Base-by-base conservation (phyloP, 2,797 vertebrate species). In the Vultur gryphus region DNA sequence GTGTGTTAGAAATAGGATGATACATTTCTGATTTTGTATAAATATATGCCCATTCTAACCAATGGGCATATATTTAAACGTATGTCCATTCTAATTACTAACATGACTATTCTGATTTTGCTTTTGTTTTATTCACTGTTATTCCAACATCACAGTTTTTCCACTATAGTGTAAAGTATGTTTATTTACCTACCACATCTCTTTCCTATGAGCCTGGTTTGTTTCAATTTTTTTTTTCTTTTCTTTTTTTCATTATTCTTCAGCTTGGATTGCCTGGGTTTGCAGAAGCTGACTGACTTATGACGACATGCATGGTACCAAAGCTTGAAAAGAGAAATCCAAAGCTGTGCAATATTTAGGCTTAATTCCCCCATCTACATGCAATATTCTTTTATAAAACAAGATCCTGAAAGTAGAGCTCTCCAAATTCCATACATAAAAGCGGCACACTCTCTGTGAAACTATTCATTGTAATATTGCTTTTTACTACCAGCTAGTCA, bases 261-360 rank as follows among this genome's bases (percentile, higher is more conserved):
- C 52, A 64, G 16, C 26, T 91, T 81, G 44, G 3, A 59, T n/a
- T 87, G 43, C 6, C 37, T 66, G 29, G 25, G 3, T 61, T 89
- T 92, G 37, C 39, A 73, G 67, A 59, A 77, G 48, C 11, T 66
- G 31, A 26, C 52, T 66, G 69, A 43, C 8, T 79, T 66, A 16
- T 9, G n/a, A 57, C 1, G 2, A n/a, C 0, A 1, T 7, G 16
- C 78, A 80, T 23, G 14, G 31, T 28, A 84, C 16, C 15, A 83
- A 91, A 61, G 10, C 17, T n/a, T 78, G 29, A 82, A 83, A 67
- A 78, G n/a, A 75, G 37, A 94, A 92, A 28, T 54, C 7, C 39
- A 75, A 67, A 58, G 10, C 15, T 16, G 6, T 24, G 33, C 7
- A 64, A 25, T 29, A 67, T 51, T 64, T 78, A 67, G 28, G n/a